A percentile compares a stretch with the other conserved stretches of the same genome.
phyloP scores from a whole-genome alignment of 2,113 vertebrate genomes.

The Notarius quadriscutis region DNA sequence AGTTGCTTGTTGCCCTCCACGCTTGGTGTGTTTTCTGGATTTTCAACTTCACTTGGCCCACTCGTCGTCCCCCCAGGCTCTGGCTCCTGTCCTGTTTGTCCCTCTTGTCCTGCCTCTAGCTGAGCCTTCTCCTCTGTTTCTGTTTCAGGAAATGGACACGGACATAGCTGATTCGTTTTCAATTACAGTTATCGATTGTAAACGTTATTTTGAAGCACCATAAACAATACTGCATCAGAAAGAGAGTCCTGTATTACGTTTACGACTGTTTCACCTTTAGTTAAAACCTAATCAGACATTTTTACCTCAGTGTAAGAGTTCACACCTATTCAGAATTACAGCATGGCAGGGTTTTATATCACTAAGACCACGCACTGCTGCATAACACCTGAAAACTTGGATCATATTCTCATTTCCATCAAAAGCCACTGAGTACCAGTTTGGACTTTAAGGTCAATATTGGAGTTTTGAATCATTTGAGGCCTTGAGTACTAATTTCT shows the following conservation, averaged over 20 bases:
- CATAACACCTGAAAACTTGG: background rate
- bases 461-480: background rate
- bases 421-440: background rate
- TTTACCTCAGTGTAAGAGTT: background rate
- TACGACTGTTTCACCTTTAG: background rate
- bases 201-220: background rate
- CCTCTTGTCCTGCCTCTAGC: constrained; percentile 69
- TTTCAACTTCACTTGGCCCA: constrained; percentile 60
- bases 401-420: background rate
- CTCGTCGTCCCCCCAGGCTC: constrained; percentile 60
- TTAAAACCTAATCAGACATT: background rate
- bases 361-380: background rate
- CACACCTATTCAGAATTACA: background rate
- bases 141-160: constrained; percentile 41
- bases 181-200: background rate
- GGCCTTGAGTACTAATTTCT: background rate
- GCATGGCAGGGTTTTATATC: background rate
- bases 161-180: background rate
- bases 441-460: background rate
- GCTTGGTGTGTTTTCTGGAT: constrained; percentile 54
- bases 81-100: constrained; percentile 62
- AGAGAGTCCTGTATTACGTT: background rate
- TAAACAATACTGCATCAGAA: background rate
- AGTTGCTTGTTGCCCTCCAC: constrained; percentile 50
- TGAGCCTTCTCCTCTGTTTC: constrained; percentile 80